phyloP scores from a whole-genome alignment of 2,888 invertebrate species.

The Diabrotica balteata region DNA sequence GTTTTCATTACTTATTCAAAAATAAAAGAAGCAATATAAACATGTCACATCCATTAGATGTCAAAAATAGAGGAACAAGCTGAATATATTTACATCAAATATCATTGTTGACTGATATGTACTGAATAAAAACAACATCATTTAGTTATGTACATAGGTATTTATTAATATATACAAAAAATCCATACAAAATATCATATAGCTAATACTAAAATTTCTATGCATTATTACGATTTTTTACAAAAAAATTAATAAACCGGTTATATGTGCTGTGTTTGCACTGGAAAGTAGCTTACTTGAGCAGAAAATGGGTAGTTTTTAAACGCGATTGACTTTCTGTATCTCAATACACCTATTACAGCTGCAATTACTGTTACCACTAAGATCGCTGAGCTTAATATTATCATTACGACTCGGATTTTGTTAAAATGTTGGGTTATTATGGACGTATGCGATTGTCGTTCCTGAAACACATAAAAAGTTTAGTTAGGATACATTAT shows the following conservation, averaged over 20 bases:
- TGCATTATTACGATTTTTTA: neutral
- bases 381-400: constrained; percentile 46
- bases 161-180: no score
- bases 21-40: no score
- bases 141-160: no score
- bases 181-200: no score
- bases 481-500: no score
- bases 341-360: constrained; percentile 49
- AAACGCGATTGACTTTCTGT: constrained; percentile 43
- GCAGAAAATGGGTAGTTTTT: constrained; percentile 50
- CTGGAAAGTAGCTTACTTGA: constrained; percentile 53
- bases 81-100: no score
- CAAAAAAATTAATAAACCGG: neutral
- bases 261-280: constrained; percentile 34
- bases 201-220: neutral
- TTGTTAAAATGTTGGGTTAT: constrained; percentile 43
- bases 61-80: no score
- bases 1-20: no score
- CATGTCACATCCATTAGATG: no score
- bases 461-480: constrained; percentile 17
- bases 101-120: no score
- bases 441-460: constrained; percentile 14
- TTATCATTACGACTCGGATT: constrained; percentile 49
- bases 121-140: no score
- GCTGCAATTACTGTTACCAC: constrained; percentile 44